phyloP scores from a whole-genome alignment of 2,888 invertebrate genomes.

The Clanis bilineata region DNA sequence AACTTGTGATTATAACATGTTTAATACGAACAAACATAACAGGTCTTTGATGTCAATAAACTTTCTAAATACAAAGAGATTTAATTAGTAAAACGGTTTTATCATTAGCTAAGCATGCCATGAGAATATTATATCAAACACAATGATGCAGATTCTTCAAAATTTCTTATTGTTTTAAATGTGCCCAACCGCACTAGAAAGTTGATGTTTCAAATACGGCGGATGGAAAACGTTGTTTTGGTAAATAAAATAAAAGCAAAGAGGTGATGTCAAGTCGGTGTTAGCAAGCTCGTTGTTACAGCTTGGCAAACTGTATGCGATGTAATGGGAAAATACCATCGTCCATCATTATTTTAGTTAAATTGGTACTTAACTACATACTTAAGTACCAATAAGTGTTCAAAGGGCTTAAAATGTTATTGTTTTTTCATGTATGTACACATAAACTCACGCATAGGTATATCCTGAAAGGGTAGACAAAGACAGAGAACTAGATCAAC shows the following conservation, averaged over 20 bases:
- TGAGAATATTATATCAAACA: constrained; percentile 27
- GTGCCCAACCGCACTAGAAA: constrained; percentile 28
- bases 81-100: constrained; percentile 37
- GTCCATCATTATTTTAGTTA: too few relatives aligned
- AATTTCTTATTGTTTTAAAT: constrained; percentile 26
- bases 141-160: constrained; percentile 22
- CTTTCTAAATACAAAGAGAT: constrained; percentile 38
- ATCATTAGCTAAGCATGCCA: constrained; percentile 34
- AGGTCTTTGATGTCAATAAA: constrained; percentile 27
- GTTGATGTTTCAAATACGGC: constrained; percentile 28
- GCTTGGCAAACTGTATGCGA: too few relatives aligned
- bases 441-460: too few relatives aligned
- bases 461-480: too few relatives aligned
- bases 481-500: too few relatives aligned
- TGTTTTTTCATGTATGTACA: too few relatives aligned
- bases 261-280: constrained; percentile 38
- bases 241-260: constrained; percentile 47
- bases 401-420: too few relatives aligned
- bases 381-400: too few relatives aligned
- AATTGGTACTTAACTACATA: too few relatives aligned
- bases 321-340: too few relatives aligned
- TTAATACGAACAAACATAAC: background rate
- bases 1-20: background rate
- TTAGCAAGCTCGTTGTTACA: constrained; percentile 26
- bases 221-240: constrained; percentile 35